Evolutionary conservation across 2,888 invertebrate species (phyloP), one percentile per base, ranked within the genome.

Genomic region (Noctua pronuba): DNA sequence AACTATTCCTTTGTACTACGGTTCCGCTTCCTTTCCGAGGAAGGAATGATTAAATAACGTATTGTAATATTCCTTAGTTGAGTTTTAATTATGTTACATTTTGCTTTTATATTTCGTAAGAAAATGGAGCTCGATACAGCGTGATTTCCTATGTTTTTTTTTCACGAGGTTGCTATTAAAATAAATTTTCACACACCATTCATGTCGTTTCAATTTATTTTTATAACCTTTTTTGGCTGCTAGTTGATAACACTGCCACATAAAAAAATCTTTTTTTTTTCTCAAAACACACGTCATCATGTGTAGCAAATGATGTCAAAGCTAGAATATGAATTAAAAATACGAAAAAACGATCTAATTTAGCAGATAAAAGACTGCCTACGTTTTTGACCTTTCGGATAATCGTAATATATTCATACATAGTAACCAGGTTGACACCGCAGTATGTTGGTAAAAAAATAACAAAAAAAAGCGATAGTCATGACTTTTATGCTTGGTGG

Each of bases 1-100:
- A 84, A 85, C 86, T 85, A 79, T 77, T 85, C 77, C 55, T 81
- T 85, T 81, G 82, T 80, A 52, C 38, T 41, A 60, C 60, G 28
- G 41, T 35, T 72, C 58, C 68, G 73, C 49, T 80, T 68, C 44
- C 41, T 44, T 28, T 6, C 35, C 64, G 28, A 41, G 28, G 5
- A 64, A 68, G n/a, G 72, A 77, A 81, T 75, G 11, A 46, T 77
- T 72, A 66, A 84, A 74, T 81, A 72, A 72, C 35, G 28, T 74
- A 72, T 77, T 84, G 84, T 72, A 83, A 60, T 74, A 74, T 77
- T 77, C 77, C 35, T 38, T 65, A 68, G 58, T 71, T 74, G 24
- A 80, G 52, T 52, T 77, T 73, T 72, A 80, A 85, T 73, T 68
- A 71, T 71, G 73, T 68, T 68, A 70, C 28, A 35, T 62, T 83